phyloP scores from a whole-genome alignment of 2,113 vertebrate genomes.

The Poeciliopsis turrubarensis region DNA sequence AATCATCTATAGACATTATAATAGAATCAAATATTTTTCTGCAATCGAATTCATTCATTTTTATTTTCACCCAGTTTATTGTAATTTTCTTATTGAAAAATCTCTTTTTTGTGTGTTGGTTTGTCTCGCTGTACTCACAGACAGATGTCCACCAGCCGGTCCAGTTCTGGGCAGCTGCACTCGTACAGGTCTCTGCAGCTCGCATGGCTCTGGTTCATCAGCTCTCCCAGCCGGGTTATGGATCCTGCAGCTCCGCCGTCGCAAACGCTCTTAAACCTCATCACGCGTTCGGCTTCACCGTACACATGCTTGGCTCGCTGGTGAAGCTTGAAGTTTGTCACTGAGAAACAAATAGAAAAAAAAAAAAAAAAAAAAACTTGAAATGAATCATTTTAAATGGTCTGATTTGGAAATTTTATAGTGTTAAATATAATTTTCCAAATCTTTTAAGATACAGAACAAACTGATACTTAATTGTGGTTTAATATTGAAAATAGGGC shows the following conservation, averaged over 20 bases:
- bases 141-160: slow-evolving; percentile 92
- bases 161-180: slow-evolving; percentile 94
- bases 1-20: no score
- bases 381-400: no score
- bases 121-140: slow-evolving; percentile 82
- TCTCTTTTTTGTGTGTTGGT: background rate
- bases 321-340: slow-evolving; percentile 87
- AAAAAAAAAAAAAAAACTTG: no score
- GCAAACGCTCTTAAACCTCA: slow-evolving; percentile 89
- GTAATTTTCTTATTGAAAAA: no score
- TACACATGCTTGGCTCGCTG: slow-evolving; percentile 95
- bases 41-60: no score
- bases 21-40: no score
- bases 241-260: slow-evolving; percentile 78
- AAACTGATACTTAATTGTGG: no score
- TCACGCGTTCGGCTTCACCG: slow-evolving; percentile 89
- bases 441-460: no score
- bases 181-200: slow-evolving; percentile 96
- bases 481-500: no score
- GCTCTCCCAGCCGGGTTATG: slow-evolving; percentile 85
- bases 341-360: slow-evolving; percentile 64
- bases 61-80: no score
- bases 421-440: no score
- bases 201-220: slow-evolving; percentile 93
- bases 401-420: no score